A percentile compares a stretch with the other conserved stretches of the same genome.
Evolutionary conservation across 2,888 invertebrate genomes (phyloP).

Genomic region (Mycalesis mineus): DNA sequence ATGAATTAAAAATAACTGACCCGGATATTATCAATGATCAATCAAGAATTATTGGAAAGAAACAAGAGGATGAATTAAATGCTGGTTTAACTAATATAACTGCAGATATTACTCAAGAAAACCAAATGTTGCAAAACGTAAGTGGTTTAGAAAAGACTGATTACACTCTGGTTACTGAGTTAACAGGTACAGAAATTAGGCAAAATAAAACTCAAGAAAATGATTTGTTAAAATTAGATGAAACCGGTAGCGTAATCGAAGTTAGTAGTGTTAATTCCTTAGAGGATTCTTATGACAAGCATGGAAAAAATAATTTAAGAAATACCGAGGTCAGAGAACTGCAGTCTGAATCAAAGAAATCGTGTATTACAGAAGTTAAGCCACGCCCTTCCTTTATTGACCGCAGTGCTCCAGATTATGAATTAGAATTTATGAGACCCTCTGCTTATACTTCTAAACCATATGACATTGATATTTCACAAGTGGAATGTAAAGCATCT

Average conservation of each 20-base stretch:
- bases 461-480: constrained; percentile 14
- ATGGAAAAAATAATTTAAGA: too few relatives aligned
- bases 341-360: too few relatives aligned
- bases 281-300: too few relatives aligned
- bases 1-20: neutral
- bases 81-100: neutral
- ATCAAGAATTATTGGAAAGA: neutral
- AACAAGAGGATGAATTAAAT: neutral
- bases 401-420: constrained; percentile 20
- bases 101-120: neutral
- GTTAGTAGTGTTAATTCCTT: too few relatives aligned
- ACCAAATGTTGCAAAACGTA: neutral
- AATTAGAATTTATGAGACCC: constrained; percentile 24
- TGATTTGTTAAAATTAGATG: too few relatives aligned
- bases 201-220: too few relatives aligned
- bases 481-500: constrained; percentile 14
- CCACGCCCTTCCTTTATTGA: constrained; percentile 21
- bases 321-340: too few relatives aligned
- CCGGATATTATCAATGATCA: neutral
- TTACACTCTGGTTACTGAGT: too few relatives aligned
- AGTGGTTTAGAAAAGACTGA: neutral
- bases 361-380: constrained; percentile 8
- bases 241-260: too few relatives aligned
- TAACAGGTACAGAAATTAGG: neutral
- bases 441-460: constrained; percentile 28